Evolutionary conservation across 2,113 vertebrate genomes (phyloP).

Genomic region (Monopterus albus): DNA sequence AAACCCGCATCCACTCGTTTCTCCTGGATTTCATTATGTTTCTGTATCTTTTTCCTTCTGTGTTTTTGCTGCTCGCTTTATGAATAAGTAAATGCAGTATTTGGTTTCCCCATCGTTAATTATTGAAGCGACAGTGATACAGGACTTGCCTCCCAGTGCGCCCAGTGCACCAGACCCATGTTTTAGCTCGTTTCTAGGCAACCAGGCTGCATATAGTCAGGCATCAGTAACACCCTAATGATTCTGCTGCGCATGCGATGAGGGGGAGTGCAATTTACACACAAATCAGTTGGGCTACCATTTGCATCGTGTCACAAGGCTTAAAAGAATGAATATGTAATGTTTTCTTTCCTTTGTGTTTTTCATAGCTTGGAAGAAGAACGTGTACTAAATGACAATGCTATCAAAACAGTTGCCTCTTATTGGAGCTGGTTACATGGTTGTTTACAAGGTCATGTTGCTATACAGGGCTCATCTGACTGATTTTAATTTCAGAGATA

Average conservation of each 20-base stretch:
- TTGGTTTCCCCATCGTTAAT: slow-evolving; percentile 84
- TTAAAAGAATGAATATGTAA: slow-evolving; percentile 68
- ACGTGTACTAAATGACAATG: slow-evolving; percentile 59
- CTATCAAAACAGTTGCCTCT: slow-evolving; percentile 40
- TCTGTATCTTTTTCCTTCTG: slow-evolving; percentile 34
- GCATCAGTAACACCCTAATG: slow-evolving; percentile 86
- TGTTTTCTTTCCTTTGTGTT: slow-evolving; percentile 34
- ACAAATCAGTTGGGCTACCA: slow-evolving; percentile 77
- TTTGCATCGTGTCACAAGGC: slow-evolving; percentile 73
- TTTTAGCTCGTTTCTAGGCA: slow-evolving; percentile 85
- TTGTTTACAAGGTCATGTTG: slow-evolving; percentile 34
- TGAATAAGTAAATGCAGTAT: slow-evolving; percentile 84
- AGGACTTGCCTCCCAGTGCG: slow-evolving; percentile 81
- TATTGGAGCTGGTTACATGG: slow-evolving; percentile 29
- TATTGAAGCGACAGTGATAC: slow-evolving; percentile 86
- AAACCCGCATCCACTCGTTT: slow-evolving; percentile 44
- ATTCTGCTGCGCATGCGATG: slow-evolving; percentile 77
- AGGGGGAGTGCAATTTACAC: slow-evolving; percentile 80
- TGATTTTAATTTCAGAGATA: slow-evolving; percentile 27
- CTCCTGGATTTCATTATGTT: slow-evolving; percentile 57
- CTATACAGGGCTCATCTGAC: slow-evolving; percentile 16
- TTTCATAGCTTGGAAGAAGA: slow-evolving; percentile 56
- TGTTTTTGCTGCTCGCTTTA: slow-evolving; percentile 75
- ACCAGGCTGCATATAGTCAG: slow-evolving; percentile 82
- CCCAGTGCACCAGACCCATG: slow-evolving; percentile 77